Percentiles rank a stretch among this genome's conserved stretches.
phyloP scores from a whole-genome alignment of 2,797 vertebrate genomes.

The Sebastolobus altivelis region DNA sequence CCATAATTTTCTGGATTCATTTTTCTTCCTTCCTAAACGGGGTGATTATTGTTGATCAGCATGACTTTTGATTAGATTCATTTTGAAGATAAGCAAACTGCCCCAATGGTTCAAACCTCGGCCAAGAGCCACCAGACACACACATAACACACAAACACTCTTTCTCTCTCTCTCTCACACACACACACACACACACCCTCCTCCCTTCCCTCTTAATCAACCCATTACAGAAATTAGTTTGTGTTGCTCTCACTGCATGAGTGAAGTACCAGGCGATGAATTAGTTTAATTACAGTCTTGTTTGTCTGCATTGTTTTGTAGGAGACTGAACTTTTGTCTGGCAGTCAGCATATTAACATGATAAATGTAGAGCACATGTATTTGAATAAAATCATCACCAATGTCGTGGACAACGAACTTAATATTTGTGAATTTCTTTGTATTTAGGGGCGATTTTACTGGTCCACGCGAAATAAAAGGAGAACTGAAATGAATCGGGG shows the following conservation, averaged over 20 bases:
- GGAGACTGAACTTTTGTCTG: slow-evolving; percentile 3
- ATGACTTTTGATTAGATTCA: background rate
- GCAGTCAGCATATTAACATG: background rate
- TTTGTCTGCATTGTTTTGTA: slow-evolving; percentile 21
- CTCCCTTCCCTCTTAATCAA: slow-evolving; percentile 33
- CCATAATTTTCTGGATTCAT: background rate
- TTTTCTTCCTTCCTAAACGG: background rate
- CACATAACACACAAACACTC: background rate
- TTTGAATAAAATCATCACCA: background rate
- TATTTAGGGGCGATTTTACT: background rate
- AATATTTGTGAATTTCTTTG: background rate
- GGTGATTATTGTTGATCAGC: background rate
- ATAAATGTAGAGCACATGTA: background rate
- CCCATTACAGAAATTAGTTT: slow-evolving; percentile 56
- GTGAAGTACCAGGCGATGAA: slow-evolving; percentile 9
- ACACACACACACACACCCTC: background rate
- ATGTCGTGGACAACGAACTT: background rate
- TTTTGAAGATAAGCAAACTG: slow-evolving; percentile 1
- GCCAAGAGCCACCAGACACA: background rate
- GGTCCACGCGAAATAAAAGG: background rate
- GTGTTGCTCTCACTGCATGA: slow-evolving; percentile 30
- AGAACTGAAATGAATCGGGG: slow-evolving; percentile 10
- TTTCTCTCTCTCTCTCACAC: background rate
- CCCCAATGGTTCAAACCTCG: background rate
- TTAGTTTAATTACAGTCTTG: slow-evolving; percentile 41